These are phyloP conservation scores for Araneus ventricosus DNA, from an alignment of 1,140 invertebrate genomes.

Conservation along the genomic window DNA sequence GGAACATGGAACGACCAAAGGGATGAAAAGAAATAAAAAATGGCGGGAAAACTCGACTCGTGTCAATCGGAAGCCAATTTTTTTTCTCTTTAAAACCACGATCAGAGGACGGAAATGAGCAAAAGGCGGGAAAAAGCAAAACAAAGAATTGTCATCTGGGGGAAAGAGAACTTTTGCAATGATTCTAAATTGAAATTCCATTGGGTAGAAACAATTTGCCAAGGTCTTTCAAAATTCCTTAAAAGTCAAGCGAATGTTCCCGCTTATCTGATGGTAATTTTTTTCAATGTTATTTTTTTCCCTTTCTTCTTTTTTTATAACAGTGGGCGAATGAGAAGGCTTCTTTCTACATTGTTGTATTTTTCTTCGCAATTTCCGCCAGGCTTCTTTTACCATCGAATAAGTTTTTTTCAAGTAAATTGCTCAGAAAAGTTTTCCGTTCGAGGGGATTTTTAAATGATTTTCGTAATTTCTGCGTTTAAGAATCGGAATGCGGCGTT, in stretches of 20 bases:
- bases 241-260: slow-evolving; percentile 57
- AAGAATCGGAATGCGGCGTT: slow-evolving; percentile 1
- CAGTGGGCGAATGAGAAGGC: neutral
- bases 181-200: slow-evolving; percentile 73
- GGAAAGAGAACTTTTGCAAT: slow-evolving; percentile 52
- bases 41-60: neutral
- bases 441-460: slow-evolving; percentile 23
- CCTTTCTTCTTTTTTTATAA: neutral
- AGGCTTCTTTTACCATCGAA: neutral
- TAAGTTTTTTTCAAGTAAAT: slow-evolving; percentile 24
- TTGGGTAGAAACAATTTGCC: slow-evolving; percentile 71
- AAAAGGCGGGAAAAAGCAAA: slow-evolving; percentile 16
- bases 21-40: neutral
- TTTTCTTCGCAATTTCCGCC: slow-evolving; percentile 2
- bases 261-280: slow-evolving; percentile 8
- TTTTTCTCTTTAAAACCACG: slow-evolving; percentile 4
- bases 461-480: slow-evolving; percentile 27
- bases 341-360: neutral
- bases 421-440: slow-evolving; percentile 36
- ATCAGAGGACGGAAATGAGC: slow-evolving; percentile 57
- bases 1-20: neutral
- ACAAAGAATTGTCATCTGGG: slow-evolving; percentile 44
- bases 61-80: slow-evolving; percentile 2
- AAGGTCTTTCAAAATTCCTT: slow-evolving; percentile 64
- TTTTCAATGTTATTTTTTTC: neutral